Evolutionary conservation across 2,888 invertebrate genomes (phyloP), one percentile per base, ranked within the genome.

Genomic region (Troides oblongomaculatus): DNA sequence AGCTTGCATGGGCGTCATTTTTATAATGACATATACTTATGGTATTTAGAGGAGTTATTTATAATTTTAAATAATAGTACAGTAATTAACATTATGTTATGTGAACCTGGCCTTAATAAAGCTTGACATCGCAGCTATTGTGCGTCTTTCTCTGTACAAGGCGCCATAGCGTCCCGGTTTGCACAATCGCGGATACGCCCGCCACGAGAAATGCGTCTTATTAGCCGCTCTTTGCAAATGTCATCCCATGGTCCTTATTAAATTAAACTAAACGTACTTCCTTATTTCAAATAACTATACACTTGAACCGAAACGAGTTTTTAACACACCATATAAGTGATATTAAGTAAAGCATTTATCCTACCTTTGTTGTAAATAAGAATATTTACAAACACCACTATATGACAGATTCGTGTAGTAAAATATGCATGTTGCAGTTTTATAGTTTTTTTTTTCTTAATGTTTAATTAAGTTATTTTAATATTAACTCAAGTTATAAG

Each of bases 181-280:
- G 79, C 82, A 83, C 84, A 85, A 86, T 83, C 82, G 82, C 77
- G 73, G 77, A 77, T 81, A 80, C 83, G 79, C 81, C 79, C 80
- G 66, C 43, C 66, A 67, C 79, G 77, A 81, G 84, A 87, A 85
- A 87, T 86, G 85, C 84, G 86, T 87, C 88, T 83, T 86, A 87
- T 86, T 88, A 87, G 86, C 77, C 73, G 81, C 79, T 66, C 69
- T 80, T 83, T 84, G 84, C 81, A 82, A 84, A 84, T 83, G 83
- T 83, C 82, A 83, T 81, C 73, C 66, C 77, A 77, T 72, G 77
- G 73, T 50, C 68, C 64, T 64, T 68, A 66, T 70, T 72, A 67
- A 71, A 68, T 71, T 66, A 70, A 71, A 68, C 62, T 63, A 62
- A 25, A 66, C 50, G 43, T 57, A 58, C 57, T 57, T 64, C 53